Conservation (phyloP, 2,888 invertebrate species). For the Hydrotaea cyrtoneurina region DNA sequence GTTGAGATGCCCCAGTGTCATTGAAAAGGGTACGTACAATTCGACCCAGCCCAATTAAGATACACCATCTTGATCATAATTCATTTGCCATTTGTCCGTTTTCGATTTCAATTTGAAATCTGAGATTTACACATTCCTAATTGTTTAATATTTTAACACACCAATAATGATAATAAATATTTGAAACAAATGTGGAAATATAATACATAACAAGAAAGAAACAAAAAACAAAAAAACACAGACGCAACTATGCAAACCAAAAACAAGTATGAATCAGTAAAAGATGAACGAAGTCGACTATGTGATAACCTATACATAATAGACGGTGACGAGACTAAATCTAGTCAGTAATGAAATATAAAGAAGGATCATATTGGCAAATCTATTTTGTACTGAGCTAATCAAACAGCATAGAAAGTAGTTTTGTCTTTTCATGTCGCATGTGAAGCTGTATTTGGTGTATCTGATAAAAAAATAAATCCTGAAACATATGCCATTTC, state of each 20-base stretch:
- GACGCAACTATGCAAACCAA: neutral
- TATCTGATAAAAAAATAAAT: too few species aligned
- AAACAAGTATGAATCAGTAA: too few species aligned
- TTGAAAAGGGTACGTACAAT: neutral
- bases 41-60: slow-evolving; percentile 4
- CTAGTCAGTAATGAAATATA: too few species aligned
- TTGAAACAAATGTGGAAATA: neutral
- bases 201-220: neutral
- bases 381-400: too few species aligned
- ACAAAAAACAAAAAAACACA: neutral
- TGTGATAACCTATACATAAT: neutral
- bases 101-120: slow-evolving; percentile 8
- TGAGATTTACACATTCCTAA: neutral
- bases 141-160: neutral
- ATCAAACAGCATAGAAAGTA: too few species aligned
- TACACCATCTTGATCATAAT: neutral
- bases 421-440: too few species aligned
- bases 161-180: slow-evolving; percentile 12
- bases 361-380: too few species aligned
- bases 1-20: neutral
- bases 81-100: neutral
- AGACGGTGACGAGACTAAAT: too few species aligned
- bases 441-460: too few species aligned
- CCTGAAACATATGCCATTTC: too few species aligned
- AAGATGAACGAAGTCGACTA: neutral